Conservation (phyloP, 2,797 vertebrate genomes). For the Fratercula arctica region DNA sequence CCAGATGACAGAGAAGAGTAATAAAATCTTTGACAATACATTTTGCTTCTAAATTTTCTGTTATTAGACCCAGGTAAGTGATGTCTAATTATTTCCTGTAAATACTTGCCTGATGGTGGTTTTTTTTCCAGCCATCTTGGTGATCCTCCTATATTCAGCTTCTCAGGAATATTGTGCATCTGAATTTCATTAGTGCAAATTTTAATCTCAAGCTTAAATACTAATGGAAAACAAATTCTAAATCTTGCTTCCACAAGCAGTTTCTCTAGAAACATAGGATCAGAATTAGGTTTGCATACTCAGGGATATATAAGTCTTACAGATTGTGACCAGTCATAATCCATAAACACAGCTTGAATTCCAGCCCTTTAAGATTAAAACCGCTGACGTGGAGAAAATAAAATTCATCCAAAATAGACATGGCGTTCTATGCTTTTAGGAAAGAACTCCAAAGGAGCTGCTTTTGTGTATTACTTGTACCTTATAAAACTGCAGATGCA, state of each 20-base stretch:
- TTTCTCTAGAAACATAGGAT: neutral
- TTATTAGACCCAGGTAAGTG: neutral
- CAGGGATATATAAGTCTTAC: neutral
- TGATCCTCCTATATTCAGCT: neutral
- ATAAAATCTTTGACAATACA: neutral
- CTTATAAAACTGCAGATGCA: neutral
- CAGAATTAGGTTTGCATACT: neutral
- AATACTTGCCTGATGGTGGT: neutral
- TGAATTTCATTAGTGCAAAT: neutral
- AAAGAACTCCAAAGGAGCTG: neutral
- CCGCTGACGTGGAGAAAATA: neutral
- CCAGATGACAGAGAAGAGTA: fast-evolving
- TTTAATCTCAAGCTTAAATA: conserved; percentile 12
- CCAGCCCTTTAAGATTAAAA: neutral
- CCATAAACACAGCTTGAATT: conserved; percentile 14
- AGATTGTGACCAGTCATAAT: neutral
- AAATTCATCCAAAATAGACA: neutral
- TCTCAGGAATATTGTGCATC: neutral
- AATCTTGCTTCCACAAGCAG: neutral
- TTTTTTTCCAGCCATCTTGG: neutral
- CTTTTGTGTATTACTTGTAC: neutral
- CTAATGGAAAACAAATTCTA: conserved; percentile 27
- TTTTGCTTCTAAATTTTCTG: neutral
- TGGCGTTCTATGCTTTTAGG: neutral
- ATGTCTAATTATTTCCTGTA: neutral